Evolutionary conservation across 2,797 vertebrate species (phyloP), one percentile per base, ranked within the genome.

Genomic region (Diplodus puntazzo): DNA sequence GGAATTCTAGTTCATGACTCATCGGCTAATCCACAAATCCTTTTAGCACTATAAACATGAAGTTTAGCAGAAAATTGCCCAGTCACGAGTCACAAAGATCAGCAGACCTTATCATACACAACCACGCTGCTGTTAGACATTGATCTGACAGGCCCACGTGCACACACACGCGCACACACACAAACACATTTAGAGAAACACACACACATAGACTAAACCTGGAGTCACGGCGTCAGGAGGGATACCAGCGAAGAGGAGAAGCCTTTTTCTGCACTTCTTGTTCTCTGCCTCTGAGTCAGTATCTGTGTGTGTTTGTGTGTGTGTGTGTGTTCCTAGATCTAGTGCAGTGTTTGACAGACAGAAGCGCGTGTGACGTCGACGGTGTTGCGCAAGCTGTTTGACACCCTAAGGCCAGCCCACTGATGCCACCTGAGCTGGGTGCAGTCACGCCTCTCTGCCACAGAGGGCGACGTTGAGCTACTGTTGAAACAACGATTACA

Each of bases 301-400:
- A 12, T 70, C 12, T 77, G 75, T 81, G 73, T 81, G 30, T 84
- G 34, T 12, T 16, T 60, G 27, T 69, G 46, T 64, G 17, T 65
- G 75, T 79, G 75, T 80, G 67, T 79, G 69, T 3, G 59, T 75
- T 53, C n/a, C 39, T 57, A 20, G 58, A 53, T 76, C 67, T 61
- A 77, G 62, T 52, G 46, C 62, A n/a, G 72, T 84, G 81, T 73
- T 62, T 87, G 79, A 84, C 75, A 25, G 69, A 79, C 57, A 73
- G 66, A 25, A 63, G 70, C 13, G 64, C 23, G 82, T 45, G 90
- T 87, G 83, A 93, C 78, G 83, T 92, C 53, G 49, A 50, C 68
- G 11, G 49, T 46, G 76, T 95, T 95, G 93, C 90, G 82, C 92
- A 95, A 95, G 75, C 86, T 92, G 93, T 94, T 94, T 93, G 88